Percentiles rank a stretch among this genome's conserved stretches.
phyloP scores from a whole-genome alignment of 1,140 invertebrate genomes.

The Parasteatoda tepidariorum region DNA sequence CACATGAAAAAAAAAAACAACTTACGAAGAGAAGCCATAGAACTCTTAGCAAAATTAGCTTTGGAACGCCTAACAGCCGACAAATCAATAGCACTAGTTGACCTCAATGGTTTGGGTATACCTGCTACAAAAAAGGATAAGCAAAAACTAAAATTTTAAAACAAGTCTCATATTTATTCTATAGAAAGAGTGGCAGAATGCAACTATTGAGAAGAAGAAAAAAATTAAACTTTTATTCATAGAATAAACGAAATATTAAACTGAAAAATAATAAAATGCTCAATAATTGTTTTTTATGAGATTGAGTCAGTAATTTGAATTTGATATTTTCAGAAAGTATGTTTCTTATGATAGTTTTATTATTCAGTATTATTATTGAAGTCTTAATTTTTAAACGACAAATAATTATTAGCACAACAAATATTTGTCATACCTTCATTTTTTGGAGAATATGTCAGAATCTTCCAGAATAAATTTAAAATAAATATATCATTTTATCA shows the following conservation, averaged over 20 bases:
- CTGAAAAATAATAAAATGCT: background rate
- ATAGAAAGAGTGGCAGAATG: background rate
- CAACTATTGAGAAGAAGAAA: background rate
- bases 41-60: slow-evolving; percentile 76
- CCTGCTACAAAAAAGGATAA: slow-evolving; percentile 53
- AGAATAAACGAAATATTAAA: too few relatives aligned
- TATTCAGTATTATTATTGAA: too few relatives aligned
- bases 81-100: slow-evolving; percentile 92
- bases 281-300: too few relatives aligned
- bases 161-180: background rate
- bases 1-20: slow-evolving; percentile 64
- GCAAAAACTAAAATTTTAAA: slow-evolving; percentile 34
- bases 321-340: too few relatives aligned
- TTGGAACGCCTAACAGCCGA: slow-evolving; percentile 87
- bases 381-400: too few relatives aligned
- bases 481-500: too few relatives aligned
- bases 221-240: background rate
- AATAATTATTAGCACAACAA: too few relatives aligned
- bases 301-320: too few relatives aligned
- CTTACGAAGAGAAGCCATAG: slow-evolving; percentile 81
- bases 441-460: too few relatives aligned
- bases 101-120: slow-evolving; percentile 74
- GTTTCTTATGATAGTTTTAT: too few relatives aligned
- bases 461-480: too few relatives aligned
- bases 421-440: too few relatives aligned